Conservation (phyloP, 1,140 invertebrate species). For the Listronotus oregonensis region DNA sequence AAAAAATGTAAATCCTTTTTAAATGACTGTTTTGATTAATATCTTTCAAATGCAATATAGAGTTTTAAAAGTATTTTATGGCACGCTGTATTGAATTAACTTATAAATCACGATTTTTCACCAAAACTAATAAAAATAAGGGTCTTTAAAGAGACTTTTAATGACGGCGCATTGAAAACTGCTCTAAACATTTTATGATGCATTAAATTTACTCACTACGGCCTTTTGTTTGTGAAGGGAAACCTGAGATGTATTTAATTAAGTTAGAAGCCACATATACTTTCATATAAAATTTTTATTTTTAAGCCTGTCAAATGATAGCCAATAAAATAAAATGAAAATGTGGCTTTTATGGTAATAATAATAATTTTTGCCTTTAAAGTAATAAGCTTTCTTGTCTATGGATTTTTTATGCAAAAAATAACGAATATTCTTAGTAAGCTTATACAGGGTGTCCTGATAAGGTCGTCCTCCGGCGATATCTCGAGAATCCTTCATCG, state of each 20-base stretch:
- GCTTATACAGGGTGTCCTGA: no score
- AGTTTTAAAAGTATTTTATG: constrained; percentile 20
- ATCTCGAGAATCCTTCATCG: no score
- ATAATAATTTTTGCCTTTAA: no score
- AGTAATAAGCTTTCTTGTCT: no score
- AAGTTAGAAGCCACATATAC: constrained; percentile 12
- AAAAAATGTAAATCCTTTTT: no score
- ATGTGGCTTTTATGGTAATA: no score
- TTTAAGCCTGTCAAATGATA: constrained; percentile 16
- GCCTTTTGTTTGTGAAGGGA: constrained; percentile 17
- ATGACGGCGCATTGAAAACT: constrained; percentile 26
- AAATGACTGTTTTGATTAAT: constrained; percentile 4
- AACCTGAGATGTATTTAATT: constrained; percentile 26
- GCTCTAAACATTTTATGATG: constrained; percentile 30
- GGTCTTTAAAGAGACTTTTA: constrained; percentile 19
- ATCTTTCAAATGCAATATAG: constrained; percentile 13
- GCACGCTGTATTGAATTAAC: constrained; percentile 23
- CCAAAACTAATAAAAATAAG: constrained; percentile 28
- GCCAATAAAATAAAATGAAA: not conserved
- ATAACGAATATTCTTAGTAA: no score
- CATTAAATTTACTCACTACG: constrained; percentile 24
- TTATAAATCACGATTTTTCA: constrained; percentile 26
- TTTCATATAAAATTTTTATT: not conserved
- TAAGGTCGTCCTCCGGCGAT: no score
- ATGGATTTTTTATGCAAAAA: no score